Evolutionary conservation across 1,140 invertebrate species (phyloP), one percentile per base, ranked within the genome.

Genomic region (Pomacea maculata): DNA sequence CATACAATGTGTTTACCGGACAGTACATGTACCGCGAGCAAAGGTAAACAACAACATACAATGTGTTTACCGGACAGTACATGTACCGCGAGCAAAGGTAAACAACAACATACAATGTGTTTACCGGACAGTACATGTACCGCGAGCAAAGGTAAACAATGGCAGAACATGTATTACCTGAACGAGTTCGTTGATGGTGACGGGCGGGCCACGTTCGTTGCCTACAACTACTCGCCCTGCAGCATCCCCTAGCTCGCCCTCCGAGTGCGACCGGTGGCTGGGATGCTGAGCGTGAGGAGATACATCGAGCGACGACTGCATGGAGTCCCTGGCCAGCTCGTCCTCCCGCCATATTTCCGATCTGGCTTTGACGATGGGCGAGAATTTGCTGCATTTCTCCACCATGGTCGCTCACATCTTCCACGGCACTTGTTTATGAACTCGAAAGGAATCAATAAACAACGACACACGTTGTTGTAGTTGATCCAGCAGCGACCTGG

Each of bases 181-280:
- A 25, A 88, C 86, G 12, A 88, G 83, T 84, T 88, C 87, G 68
- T 89, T 87, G 79, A 85, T 90, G 10, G 85, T 89, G 71, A 89
- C 86, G 12, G 88, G 87, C 68, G 89, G 89, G 61, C 84, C 85
- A 78, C 75, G 77, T 74, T 81, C 84, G 57, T 45, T 78, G 52
- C 77, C 67, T n/a, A 78, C 57, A 11, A 65, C 77, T 65, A 77
- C 67, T 8, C 65, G 29, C n/a, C 45, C 25, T 10, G 65, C 10
- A 68, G 17, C 25, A 70, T 78, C 77, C 52, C 70, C 77, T 2
- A 61, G 57, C 21, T 78, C 77, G 6, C 45, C 77, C 45, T 78
- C 65, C 57, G 57, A 61, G 15, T 61, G 57, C 34, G 45, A 61
- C 4, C 57, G 77, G 70, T 78, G 77, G 67, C 17, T 17, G 25